Base-by-base conservation (phyloP, 1,140 invertebrate species). In the Drosophila micromelanica region DNA sequence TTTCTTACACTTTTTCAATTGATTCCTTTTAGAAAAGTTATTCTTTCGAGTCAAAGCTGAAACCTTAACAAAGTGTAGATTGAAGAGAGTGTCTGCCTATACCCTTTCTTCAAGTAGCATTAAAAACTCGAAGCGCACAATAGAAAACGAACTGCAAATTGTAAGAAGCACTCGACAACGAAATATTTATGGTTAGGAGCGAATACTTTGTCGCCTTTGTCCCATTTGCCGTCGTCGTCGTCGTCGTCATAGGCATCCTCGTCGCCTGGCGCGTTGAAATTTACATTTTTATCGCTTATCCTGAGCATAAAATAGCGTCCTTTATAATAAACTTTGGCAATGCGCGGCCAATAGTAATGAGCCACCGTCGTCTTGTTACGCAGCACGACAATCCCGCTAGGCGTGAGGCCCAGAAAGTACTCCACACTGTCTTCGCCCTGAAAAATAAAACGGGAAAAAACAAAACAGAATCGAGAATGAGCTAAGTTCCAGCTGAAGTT, bases 311-410 rank as follows among this genome's bases (percentile, higher is more conserved):
- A 99, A 93, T 97, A 98, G 92, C 97, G 96, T 86, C 97, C 97
- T 94, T 98, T 98, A 93, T 97, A 98, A 92, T 98, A 98, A 78
- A 99, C 96, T 94, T 98, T 98, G 69, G 96, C 97, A 87, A 99
- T 98, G 92, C 98, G 95, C 48, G 98, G 98, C 99, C 99, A 99
- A 93, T 98, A 99, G 93, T 99, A 99, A 92, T 99, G 98, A 75
- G 98, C 99, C 78, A 99, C 99, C 93, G 99, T 99, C 92, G 95
- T 97, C 93, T 97, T 96, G 91, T 98, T 98, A 78, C 99, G 95
- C 87, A 99, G 95, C 45, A 99, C 96, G 80, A 99, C 96, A 90
- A 99, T 97, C 59, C 99, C 99, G 91, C 97, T 98, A 57, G 99
- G 99, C 51, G 98, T 99, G 75, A 99, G 93, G 32, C 99, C 99